Conservation (phyloP, 2,113 vertebrate species). For the Albula goreensis region DNA sequence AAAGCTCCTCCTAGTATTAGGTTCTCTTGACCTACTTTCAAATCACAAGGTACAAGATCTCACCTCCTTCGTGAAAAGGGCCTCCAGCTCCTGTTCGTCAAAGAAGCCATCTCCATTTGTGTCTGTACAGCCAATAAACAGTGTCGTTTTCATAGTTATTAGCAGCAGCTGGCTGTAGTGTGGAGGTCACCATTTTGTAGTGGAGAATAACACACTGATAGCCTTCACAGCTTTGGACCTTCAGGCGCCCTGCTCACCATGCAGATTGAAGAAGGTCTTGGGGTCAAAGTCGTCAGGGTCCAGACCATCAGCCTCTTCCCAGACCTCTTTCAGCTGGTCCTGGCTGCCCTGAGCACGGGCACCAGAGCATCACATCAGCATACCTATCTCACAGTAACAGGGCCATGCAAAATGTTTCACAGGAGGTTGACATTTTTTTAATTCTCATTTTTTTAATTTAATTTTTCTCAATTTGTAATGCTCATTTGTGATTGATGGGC, state of each 20-base stretch:
- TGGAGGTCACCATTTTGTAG: not conserved
- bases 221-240: not conserved
- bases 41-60: not conserved
- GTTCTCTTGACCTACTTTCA: not conserved
- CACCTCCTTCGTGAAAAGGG: slow-evolving; percentile 97
- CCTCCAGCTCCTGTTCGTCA: slow-evolving; percentile 95
- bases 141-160: not conserved
- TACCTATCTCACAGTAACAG: not conserved
- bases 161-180: not conserved
- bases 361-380: not conserved
- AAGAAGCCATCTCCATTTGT: slow-evolving; percentile 91
- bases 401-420: not conserved
- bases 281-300: slow-evolving; percentile 96
- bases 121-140: slow-evolving; percentile 67
- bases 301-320: slow-evolving; percentile 94
- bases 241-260: slow-evolving; percentile 72
- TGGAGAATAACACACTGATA: not conserved
- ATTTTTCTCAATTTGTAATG: not conserved
- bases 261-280: slow-evolving; percentile 96
- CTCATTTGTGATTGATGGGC: not conserved
- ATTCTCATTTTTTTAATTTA: not conserved
- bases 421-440: too few species aligned
- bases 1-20: not conserved
- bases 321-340: slow-evolving; percentile 95
- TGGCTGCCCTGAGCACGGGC: slow-evolving; percentile 84